phyloP scores from a whole-genome alignment of 2,113 vertebrate species.

The Hemibagrus wyckioides region DNA sequence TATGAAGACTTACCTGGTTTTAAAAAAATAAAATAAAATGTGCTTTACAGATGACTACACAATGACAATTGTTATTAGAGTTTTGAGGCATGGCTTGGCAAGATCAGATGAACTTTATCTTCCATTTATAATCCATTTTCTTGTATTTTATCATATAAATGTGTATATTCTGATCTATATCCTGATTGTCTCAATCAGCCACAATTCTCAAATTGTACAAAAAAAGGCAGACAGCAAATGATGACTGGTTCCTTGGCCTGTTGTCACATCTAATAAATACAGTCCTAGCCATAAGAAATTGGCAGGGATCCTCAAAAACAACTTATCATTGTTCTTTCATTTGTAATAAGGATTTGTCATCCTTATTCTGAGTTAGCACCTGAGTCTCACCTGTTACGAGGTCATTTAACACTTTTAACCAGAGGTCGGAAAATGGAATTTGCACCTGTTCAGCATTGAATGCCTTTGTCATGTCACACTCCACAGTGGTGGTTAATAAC shows the following conservation, averaged over 20 bases:
- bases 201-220: no score
- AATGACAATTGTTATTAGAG: not conserved
- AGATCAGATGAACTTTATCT: not conserved
- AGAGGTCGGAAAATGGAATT: no score
- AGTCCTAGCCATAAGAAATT: not conserved
- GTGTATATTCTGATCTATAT: no score
- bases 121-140: not conserved
- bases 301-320: not conserved
- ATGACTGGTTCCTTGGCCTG: not conserved
- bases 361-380: not conserved
- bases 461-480: no score
- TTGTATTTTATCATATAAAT: not conserved
- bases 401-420: not conserved
- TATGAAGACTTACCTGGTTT: not conserved
- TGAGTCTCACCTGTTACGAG: not conserved
- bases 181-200: no score
- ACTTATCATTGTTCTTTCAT: not conserved
- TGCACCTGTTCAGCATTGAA: no score
- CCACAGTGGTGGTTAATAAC: no score
- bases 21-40: not conserved
- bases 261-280: not conserved
- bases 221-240: not conserved
- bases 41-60: not conserved
- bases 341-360: not conserved
- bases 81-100: not conserved